A percentile compares a stretch with the other conserved stretches of the same genome.
Evolutionary conservation across 2,113 vertebrate genomes (phyloP).

Genomic region (Trogon surrucura): DNA sequence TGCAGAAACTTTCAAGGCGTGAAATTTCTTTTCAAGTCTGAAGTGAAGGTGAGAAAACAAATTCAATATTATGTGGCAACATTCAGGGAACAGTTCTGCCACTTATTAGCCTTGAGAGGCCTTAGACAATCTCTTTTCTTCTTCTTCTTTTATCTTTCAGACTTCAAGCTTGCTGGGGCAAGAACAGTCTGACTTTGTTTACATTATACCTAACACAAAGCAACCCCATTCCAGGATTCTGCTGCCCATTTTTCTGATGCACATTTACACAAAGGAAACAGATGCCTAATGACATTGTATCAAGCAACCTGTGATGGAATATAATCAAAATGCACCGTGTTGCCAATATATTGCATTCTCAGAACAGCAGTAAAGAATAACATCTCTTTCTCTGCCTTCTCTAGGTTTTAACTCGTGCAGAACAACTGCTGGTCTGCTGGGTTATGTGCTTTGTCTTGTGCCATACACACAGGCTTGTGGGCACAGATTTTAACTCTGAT

Average conservation of each 20-base stretch:
- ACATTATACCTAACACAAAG: neutral
- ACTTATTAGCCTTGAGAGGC: neutral
- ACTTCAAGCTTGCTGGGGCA: neutral
- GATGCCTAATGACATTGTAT: neutral
- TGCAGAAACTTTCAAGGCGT: neutral
- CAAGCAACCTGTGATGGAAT: neutral
- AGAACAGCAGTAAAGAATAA: neutral
- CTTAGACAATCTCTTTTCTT: neutral
- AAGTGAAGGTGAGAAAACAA: neutral
- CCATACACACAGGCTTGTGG: accelerated
- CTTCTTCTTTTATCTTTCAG: neutral
- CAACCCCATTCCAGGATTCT: neutral
- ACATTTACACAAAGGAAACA: neutral
- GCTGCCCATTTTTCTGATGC: neutral
- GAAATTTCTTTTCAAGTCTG: neutral
- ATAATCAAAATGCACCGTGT: neutral
- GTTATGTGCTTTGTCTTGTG: accelerated
- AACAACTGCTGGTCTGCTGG: neutral
- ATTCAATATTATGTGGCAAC: neutral
- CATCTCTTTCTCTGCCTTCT: neutral
- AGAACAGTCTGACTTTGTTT: neutral
- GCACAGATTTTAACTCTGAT: neutral
- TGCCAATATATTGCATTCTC: neutral
- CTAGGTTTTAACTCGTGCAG: neutral
- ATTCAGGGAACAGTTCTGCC: neutral